phyloP scores from a whole-genome alignment of 1,140 invertebrate genomes.

The Monochamus saltuarius region DNA sequence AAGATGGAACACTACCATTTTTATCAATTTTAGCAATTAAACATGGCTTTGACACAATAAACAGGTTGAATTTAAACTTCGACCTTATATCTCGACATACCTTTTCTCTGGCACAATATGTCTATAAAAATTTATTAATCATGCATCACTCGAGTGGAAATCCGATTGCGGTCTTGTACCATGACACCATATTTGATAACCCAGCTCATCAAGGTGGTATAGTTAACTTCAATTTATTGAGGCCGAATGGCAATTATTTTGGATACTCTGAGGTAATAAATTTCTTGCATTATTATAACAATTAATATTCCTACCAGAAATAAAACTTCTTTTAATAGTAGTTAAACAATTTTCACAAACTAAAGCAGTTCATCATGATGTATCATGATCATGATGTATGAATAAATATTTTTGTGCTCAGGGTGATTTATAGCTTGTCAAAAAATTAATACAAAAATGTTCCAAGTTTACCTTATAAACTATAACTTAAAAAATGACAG shows the following conservation, averaged over 20 bases:
- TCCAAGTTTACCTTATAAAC: too few species aligned
- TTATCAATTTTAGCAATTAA: constrained; percentile 79
- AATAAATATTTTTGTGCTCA: too few species aligned
- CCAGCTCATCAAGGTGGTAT: constrained; percentile 74
- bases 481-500: too few species aligned
- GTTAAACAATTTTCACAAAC: too few species aligned
- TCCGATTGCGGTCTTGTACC: constrained; percentile 72
- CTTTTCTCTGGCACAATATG: constrained; percentile 73
- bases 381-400: too few species aligned
- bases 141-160: constrained; percentile 75
- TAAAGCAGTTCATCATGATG: too few species aligned
- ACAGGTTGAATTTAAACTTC: constrained; percentile 61
- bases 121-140: constrained; percentile 63
- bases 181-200: constrained; percentile 67
- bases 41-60: constrained; percentile 76
- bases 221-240: constrained; percentile 85
- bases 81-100: constrained; percentile 71
- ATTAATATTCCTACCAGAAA: background rate
- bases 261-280: constrained; percentile 80
- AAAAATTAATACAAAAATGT: too few species aligned
- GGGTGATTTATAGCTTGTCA: too few species aligned
- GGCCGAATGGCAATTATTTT: constrained; percentile 75
- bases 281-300: constrained; percentile 48
- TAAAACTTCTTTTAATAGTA: too few species aligned
- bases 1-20: constrained; percentile 92